phyloP scores from a whole-genome alignment of 2,797 vertebrate genomes.

The Ptychobarbus kaznakovi region DNA sequence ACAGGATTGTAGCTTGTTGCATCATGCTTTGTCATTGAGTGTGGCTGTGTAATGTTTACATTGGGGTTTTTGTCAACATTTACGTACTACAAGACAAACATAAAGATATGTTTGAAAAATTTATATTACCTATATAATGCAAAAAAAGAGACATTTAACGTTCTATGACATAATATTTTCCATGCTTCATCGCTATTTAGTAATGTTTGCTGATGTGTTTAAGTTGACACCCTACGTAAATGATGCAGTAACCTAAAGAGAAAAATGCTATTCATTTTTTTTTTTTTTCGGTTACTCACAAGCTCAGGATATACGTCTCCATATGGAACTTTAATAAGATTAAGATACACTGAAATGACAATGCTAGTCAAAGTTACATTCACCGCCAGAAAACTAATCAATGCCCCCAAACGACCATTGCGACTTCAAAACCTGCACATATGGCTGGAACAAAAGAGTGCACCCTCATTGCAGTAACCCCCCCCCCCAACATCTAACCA shows the following conservation, averaged over 20 bases:
- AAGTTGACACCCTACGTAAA: background rate
- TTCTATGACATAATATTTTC: background rate
- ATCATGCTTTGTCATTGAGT: slow-evolving; percentile 7
- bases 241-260: background rate
- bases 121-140: no score
- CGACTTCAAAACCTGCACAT: slow-evolving; percentile 2
- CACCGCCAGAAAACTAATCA: background rate
- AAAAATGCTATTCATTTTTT: background rate
- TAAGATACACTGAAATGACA: slow-evolving; percentile 32
- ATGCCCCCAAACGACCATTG: background rate
- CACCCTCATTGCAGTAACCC: background rate
- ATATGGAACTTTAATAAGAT: slow-evolving; percentile 37
- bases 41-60: background rate
- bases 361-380: background rate
- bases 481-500: background rate
- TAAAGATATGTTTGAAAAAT: background rate
- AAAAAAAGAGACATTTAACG: background rate
- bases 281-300: background rate
- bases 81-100: background rate
- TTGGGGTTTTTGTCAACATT: background rate
- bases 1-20: slow-evolving; percentile 17
- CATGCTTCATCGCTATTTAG: background rate
- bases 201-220: background rate
- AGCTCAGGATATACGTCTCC: background rate
- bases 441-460: slow-evolving; percentile 24